A percentile compares a stretch with the other conserved stretches of the same genome.
Conservation (phyloP, 2,797 vertebrate species). For the Bovichtus variegatus region DNA sequence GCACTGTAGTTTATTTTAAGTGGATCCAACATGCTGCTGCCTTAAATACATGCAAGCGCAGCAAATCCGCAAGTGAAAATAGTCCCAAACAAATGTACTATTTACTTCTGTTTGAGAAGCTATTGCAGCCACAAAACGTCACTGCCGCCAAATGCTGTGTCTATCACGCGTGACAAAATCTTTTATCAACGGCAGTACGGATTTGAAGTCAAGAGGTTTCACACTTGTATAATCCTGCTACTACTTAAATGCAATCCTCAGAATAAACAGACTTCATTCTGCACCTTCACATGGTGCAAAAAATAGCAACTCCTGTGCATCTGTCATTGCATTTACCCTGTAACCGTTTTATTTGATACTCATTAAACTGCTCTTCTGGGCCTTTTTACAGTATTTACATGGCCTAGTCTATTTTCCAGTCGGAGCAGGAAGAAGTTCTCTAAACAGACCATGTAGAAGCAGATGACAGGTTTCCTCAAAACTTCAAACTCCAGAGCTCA, state of each 20-base stretch:
- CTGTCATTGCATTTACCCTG: constrained; percentile 44
- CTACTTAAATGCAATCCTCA: constrained; percentile 54
- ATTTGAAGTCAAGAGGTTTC: constrained; percentile 52
- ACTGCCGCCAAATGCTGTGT: constrained; percentile 2
- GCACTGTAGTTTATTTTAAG: background rate
- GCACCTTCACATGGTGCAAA: constrained; percentile 25
- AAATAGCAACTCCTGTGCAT: constrained; percentile 43
- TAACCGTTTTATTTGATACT: constrained; percentile 53
- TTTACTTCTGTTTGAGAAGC: background rate
- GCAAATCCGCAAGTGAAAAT: background rate
- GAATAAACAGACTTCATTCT: constrained; percentile 35
- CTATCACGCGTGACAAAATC: constrained; percentile 34
- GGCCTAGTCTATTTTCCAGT: constrained; percentile 68
- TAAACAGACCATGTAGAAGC: constrained; percentile 60
- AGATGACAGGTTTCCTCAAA: constrained; percentile 73
- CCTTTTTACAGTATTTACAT: constrained; percentile 64
- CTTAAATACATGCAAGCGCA: no score
- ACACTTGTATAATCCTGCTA: constrained; percentile 63
- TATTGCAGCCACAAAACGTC: constrained; percentile 1
- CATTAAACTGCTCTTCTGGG: constrained; percentile 43
- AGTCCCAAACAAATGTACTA: background rate
- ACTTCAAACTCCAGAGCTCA: constrained; percentile 48
- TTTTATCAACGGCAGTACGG: constrained; percentile 33
- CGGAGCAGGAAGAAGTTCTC: constrained; percentile 67
- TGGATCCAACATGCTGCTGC: background rate